phyloP scores from a whole-genome alignment of 2,797 vertebrate genomes.

The Sebastes steindachneri region DNA sequence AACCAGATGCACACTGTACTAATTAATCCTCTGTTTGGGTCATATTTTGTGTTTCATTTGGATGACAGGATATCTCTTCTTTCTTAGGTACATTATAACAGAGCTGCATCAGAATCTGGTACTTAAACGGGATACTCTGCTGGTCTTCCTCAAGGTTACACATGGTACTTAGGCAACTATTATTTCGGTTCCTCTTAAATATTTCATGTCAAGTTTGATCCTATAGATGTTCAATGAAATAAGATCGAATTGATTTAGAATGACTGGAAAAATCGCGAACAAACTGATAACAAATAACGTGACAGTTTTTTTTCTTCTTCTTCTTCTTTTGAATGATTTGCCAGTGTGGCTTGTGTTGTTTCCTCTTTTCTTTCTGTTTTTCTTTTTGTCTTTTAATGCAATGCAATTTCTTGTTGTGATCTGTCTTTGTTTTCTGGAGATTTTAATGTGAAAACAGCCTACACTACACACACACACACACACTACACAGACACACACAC shows the following conservation, averaged over 20 bases:
- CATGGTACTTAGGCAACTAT: conserved; percentile 4
- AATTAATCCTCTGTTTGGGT: not conserved
- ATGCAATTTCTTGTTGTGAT: conserved; percentile 68
- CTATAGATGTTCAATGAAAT: not conserved
- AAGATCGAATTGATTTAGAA: not conserved
- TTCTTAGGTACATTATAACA: not conserved
- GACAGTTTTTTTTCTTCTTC: not conserved
- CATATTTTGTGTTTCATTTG: not conserved
- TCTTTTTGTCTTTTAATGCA: conserved; percentile 69
- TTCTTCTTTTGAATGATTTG: conserved; percentile 21
- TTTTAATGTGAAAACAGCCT: conserved; percentile 79
- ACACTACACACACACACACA: conserved; percentile 9
- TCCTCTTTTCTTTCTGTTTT: not conserved
- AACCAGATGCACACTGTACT: conserved; percentile 12
- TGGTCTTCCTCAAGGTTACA: conserved; percentile 9
- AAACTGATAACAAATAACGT: conserved; percentile 34
- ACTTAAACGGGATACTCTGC: not conserved
- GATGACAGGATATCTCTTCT: not conserved
- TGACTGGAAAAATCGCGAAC: conserved; percentile 36
- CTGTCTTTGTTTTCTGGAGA: conserved; percentile 50
- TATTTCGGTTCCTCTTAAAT: not conserved
- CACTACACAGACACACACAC: too few relatives aligned
- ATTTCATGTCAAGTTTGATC: conserved; percentile 22
- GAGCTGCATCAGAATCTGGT: conserved; percentile 21
- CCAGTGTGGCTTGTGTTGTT: conserved; percentile 37